Conservation (phyloP, 1,140 invertebrate genomes). For the Euglossa dilemma region DNA sequence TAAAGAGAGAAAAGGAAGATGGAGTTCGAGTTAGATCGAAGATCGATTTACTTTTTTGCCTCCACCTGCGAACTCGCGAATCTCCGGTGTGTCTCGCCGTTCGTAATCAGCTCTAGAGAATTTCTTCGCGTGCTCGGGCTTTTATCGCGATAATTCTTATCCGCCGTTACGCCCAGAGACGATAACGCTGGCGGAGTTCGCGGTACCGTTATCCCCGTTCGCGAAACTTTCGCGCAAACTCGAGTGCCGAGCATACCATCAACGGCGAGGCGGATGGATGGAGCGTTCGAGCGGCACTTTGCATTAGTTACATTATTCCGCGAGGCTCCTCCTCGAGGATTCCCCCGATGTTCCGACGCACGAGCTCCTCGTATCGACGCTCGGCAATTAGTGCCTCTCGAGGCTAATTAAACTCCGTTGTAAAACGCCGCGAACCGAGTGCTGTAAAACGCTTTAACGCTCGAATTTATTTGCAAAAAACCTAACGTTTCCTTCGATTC, state of each 20-base stretch:
- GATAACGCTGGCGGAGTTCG: constrained; percentile 57
- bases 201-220: constrained; percentile 58
- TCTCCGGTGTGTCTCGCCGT: too few species aligned
- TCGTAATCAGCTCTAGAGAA: too few species aligned
- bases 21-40: neutral
- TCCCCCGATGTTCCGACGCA: neutral
- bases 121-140: neutral
- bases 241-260: constrained; percentile 7
- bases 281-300: constrained; percentile 11
- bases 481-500: neutral
- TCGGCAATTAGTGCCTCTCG: neutral
- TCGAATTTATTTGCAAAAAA: neutral
- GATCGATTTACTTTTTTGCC: too few species aligned
- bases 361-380: neutral
- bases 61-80: too few species aligned
- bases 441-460: too few species aligned
- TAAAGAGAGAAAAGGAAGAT: neutral
- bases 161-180: constrained; percentile 37
- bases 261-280: neutral
- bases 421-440: neutral
- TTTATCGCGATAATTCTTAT: constrained; percentile 51
- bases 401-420: constrained; percentile 19
- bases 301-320: constrained; percentile 26
- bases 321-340: neutral
- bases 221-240: constrained; percentile 52